Evolutionary conservation across 1,140 invertebrate genomes (phyloP).

Genomic region (Neuroterus valhalla): DNA sequence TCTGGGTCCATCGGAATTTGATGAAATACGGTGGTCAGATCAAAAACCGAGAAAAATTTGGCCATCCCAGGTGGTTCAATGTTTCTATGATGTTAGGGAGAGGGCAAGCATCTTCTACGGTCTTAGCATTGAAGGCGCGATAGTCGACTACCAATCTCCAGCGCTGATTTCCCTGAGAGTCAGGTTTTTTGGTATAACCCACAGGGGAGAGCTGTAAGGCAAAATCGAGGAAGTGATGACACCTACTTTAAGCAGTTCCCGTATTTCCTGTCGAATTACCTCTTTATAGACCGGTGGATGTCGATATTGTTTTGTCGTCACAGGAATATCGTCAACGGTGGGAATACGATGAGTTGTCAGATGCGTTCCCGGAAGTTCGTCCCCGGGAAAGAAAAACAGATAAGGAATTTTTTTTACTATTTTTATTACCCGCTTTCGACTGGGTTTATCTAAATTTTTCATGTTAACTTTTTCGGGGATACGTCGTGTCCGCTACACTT

Average conservation of each 20-base stretch:
- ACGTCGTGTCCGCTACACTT: not conserved
- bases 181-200: too few species aligned
- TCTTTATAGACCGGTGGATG: constrained; percentile 54
- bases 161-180: too few species aligned
- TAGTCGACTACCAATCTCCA: too few species aligned
- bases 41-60: constrained; percentile 20
- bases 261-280: constrained; percentile 35
- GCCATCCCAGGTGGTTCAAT: constrained; percentile 2
- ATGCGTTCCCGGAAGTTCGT: constrained; percentile 23
- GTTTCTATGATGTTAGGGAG: not conserved
- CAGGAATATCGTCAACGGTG: constrained; percentile 38
- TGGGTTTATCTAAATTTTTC: not conserved
- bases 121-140: too few species aligned
- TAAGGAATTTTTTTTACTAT: not conserved
- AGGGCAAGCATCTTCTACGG: too few species aligned
- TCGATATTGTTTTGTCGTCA: constrained; percentile 43
- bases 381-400: not conserved
- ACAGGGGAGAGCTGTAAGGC: constrained; percentile 40
- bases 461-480: not conserved
- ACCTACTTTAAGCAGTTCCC: constrained; percentile 31
- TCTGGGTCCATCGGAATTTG: too few species aligned
- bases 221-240: constrained; percentile 39
- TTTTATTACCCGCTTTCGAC: not conserved
- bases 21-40: too few species aligned
- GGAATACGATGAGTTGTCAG: constrained; percentile 42